These are phyloP conservation scores for Salmo trutta DNA, from an alignment of 2,797 vertebrate species.

Conservation along the genomic window DNA sequence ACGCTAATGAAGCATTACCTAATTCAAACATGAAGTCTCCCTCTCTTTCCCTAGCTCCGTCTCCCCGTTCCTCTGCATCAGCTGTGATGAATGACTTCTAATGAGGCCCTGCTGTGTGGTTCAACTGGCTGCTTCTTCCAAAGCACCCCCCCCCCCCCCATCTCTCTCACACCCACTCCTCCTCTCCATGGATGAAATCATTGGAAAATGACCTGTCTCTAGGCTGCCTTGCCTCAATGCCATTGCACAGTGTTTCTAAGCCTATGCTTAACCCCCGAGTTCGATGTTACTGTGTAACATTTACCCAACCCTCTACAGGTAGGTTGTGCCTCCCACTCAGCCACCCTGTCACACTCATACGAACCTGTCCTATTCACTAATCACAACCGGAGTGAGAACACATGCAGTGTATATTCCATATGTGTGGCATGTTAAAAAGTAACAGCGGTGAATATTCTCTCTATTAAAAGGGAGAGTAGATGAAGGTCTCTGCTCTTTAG, in stretches of 20 bases:
- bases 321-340: neutral
- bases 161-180: neutral
- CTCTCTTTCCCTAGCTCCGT: neutral
- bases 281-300: neutral
- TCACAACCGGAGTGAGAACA: constrained; percentile 57
- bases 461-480: constrained; percentile 31
- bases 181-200: constrained; percentile 20
- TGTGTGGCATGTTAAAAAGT: neutral
- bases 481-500: constrained; percentile 64
- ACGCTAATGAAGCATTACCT: constrained; percentile 20
- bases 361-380: constrained; percentile 49
- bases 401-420: constrained; percentile 61
- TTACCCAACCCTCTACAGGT: neutral
- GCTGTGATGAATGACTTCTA: constrained; percentile 20
- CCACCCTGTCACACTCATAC: constrained; percentile 43
- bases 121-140: constrained; percentile 6
- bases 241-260: constrained; percentile 26
- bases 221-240: constrained; percentile 15
- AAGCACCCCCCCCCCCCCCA: neutral
- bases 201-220: constrained; percentile 19
- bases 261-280: constrained; percentile 26
- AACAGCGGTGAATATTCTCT: neutral
- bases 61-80: constrained; percentile 9
- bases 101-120: constrained; percentile 10
- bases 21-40: constrained; percentile 11